phyloP scores from a whole-genome alignment of 2,797 vertebrate species.

The Oreochromis grahami region DNA sequence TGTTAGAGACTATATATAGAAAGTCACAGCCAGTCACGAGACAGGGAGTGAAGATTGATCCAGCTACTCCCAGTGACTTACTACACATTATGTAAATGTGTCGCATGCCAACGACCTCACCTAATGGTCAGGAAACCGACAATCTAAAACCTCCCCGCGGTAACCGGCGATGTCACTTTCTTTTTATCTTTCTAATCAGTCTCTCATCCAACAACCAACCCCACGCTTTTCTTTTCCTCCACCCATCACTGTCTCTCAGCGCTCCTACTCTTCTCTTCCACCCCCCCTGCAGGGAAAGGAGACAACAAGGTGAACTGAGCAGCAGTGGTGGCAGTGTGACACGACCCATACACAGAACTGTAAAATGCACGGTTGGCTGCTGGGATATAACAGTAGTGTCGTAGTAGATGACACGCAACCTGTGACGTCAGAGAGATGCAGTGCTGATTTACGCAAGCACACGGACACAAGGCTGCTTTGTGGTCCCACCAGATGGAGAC shows the following conservation, averaged over 20 bases:
- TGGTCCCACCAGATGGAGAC: neutral
- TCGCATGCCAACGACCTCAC: neutral
- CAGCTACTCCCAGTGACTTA: neutral
- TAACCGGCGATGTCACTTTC: neutral
- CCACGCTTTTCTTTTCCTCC: neutral
- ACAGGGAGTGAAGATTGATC: neutral
- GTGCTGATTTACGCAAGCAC: neutral
- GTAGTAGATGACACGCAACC: neutral
- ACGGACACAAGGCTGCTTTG: neutral
- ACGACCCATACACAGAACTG: conserved; percentile 1
- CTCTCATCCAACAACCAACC: neutral
- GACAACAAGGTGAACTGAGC: conserved; percentile 41
- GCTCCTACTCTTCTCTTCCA: neutral
- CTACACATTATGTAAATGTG: neutral
- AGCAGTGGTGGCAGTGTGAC: conserved; percentile 4
- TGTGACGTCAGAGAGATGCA: neutral
- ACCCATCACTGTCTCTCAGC: neutral
- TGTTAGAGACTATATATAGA: neutral
- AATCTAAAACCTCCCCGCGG: neutral
- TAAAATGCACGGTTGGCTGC: conserved; percentile 3
- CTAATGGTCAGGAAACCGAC: neutral
- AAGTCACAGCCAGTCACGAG: neutral
- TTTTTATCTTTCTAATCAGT: neutral
- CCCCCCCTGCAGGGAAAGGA: conserved; percentile 31
- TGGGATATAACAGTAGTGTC: neutral